Conservation (phyloP, 2,888 invertebrate genomes). For the Malacosoma neustria region DNA sequence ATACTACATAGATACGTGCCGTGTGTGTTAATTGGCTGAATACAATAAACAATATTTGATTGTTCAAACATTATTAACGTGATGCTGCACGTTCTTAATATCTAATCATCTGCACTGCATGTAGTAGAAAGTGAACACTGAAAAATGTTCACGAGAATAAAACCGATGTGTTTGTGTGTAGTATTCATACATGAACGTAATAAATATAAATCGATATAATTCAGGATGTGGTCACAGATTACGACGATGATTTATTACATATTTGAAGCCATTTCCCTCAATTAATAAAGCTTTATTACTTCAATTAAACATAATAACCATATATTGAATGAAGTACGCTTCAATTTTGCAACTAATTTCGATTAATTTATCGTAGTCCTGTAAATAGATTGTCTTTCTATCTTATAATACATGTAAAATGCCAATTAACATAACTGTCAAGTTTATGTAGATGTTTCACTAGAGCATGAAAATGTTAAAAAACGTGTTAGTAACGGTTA, state of each 20-base stretch:
- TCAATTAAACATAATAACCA: not conserved
- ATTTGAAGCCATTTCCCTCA: not conserved
- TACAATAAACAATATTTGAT: constrained; percentile 32
- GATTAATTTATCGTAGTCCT: not conserved
- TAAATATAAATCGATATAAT: too few relatives aligned
- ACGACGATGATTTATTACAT: not conserved
- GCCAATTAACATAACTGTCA: too few relatives aligned
- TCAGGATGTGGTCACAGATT: not conserved
- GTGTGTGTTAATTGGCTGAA: constrained; percentile 24
- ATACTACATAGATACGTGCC: constrained; percentile 26
- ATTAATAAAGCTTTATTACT: not conserved
- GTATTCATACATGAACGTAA: too few relatives aligned
- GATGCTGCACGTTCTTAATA: not conserved
- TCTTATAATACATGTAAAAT: too few relatives aligned
- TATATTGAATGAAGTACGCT: not conserved
- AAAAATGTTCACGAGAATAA: too few relatives aligned
- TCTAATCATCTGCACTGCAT: not conserved
- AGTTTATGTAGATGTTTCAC: too few relatives aligned
- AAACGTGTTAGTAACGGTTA: too few relatives aligned
- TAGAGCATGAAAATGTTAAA: too few relatives aligned
- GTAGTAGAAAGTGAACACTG: too few relatives aligned
- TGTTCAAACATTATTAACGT: constrained; percentile 1
- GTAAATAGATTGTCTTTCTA: too few relatives aligned
- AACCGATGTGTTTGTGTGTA: too few relatives aligned
- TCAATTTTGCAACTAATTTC: constrained; percentile 10